phyloP scores from a whole-genome alignment of 2,113 vertebrate genomes.

The Cottus gobio region DNA sequence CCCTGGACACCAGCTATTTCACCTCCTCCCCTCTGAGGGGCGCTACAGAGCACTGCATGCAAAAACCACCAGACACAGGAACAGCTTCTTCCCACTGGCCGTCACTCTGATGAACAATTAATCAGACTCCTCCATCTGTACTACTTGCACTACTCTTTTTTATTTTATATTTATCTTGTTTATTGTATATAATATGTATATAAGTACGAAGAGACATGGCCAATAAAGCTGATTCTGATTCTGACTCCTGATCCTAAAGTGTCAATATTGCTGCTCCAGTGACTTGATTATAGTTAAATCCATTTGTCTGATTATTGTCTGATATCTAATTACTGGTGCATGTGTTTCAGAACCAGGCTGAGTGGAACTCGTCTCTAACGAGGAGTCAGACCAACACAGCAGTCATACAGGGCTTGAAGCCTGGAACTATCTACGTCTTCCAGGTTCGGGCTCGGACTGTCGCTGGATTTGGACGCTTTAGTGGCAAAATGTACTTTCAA shows the following conservation, averaged over 20 bases:
- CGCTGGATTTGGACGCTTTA: conserved; percentile 94
- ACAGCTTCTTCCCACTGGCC: too few species aligned
- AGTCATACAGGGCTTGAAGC: conserved; percentile 89
- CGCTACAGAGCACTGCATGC: too few species aligned
- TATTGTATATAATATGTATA: too few species aligned
- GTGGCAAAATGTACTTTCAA: conserved; percentile 98
- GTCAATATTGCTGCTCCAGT: neutral
- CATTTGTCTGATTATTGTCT: neutral
- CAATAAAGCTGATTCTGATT: too few species aligned
- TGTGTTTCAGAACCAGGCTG: conserved; percentile 87
- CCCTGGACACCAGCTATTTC: too few species aligned
- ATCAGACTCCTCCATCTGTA: too few species aligned
- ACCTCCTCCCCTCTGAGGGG: too few species aligned
- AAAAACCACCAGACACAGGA: too few species aligned
- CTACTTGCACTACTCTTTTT: too few species aligned
- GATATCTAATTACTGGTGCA: conserved; percentile 4
- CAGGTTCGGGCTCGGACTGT: conserved; percentile 96
- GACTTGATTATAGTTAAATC: neutral
- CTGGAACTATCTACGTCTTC: conserved; percentile 96
- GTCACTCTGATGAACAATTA: too few species aligned
- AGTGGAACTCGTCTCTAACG: conserved; percentile 90
- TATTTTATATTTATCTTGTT: too few species aligned
- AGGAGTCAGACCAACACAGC: conserved; percentile 95
- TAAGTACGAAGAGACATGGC: too few species aligned
- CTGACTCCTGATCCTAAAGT: neutral